These are phyloP conservation scores for Melanaphis sacchari DNA, from an alignment of 1,140 invertebrate species.

Conservation along the genomic window DNA sequence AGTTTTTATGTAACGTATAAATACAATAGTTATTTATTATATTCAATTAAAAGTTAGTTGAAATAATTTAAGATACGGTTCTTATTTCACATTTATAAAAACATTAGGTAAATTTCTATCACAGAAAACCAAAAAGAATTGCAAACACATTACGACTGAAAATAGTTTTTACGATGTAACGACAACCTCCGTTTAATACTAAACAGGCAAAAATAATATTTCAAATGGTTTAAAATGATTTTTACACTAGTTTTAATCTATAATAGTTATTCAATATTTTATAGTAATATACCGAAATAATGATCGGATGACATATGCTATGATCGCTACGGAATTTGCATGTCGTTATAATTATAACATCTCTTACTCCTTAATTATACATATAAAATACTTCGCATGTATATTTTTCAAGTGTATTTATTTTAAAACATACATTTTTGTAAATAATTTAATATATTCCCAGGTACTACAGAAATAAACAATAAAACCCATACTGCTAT, in stretches of 20 bases:
- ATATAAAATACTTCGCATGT: neutral
- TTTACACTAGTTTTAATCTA: neutral
- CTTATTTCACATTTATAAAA: no score
- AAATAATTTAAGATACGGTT: neutral
- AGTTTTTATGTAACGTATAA: neutral
- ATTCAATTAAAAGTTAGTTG: neutral
- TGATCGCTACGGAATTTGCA: neutral
- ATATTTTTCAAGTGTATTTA: neutral
- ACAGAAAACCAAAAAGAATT: no score
- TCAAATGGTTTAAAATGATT: no score
- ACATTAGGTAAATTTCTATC: no score
- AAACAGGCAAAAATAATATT: no score
- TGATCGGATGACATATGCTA: neutral
- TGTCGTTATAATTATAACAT: neutral
- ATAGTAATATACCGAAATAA: neutral
- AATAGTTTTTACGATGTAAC: no score
- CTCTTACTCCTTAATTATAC: neutral
- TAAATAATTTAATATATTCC: neutral
- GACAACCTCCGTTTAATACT: no score
- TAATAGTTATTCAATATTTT: neutral
- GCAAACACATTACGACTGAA: no score
- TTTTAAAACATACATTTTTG: neutral
- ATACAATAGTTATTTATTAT: neutral
- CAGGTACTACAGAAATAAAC: neutral
- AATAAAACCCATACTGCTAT: neutral